phyloP scores from a whole-genome alignment of 2,797 vertebrate genomes.

The Cercopithecus hamlyni region DNA sequence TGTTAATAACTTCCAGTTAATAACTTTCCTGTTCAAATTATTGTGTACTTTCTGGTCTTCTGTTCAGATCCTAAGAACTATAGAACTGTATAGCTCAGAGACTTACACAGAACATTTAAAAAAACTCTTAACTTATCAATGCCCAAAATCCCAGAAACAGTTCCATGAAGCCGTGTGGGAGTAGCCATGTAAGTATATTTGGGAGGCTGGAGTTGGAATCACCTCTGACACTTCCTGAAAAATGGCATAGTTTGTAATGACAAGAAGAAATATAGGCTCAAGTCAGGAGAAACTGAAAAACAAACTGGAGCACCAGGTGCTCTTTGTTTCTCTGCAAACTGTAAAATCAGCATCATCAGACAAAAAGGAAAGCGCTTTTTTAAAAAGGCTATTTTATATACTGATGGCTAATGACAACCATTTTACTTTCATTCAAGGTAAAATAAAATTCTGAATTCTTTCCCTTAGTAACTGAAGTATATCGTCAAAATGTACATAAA shows the following conservation, averaged over 20 bases:
- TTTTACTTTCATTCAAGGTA: not conserved
- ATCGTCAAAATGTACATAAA: not conserved
- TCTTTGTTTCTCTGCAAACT: not conserved
- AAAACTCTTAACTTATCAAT: not conserved
- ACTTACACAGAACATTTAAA: not conserved
- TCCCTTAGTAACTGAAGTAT: not conserved
- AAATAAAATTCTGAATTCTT: not conserved
- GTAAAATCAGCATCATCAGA: not conserved
- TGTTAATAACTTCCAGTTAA: not conserved
- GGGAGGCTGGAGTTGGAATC: not conserved
- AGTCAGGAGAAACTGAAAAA: not conserved
- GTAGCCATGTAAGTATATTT: not conserved
- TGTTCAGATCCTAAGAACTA: not conserved
- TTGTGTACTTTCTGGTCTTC: not conserved
- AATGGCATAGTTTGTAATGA: not conserved
- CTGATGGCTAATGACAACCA: not conserved
- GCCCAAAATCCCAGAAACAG: not conserved
- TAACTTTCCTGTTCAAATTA: constrained; percentile 14
- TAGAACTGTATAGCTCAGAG: not conserved
- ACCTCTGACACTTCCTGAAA: not conserved
- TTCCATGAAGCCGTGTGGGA: not conserved
- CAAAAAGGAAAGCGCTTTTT: not conserved
- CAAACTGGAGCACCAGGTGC: not conserved
- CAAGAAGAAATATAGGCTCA: not conserved
- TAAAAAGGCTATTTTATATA: not conserved